phyloP scores from a whole-genome alignment of 2,888 invertebrate genomes.

The Microdon myrmicae region DNA sequence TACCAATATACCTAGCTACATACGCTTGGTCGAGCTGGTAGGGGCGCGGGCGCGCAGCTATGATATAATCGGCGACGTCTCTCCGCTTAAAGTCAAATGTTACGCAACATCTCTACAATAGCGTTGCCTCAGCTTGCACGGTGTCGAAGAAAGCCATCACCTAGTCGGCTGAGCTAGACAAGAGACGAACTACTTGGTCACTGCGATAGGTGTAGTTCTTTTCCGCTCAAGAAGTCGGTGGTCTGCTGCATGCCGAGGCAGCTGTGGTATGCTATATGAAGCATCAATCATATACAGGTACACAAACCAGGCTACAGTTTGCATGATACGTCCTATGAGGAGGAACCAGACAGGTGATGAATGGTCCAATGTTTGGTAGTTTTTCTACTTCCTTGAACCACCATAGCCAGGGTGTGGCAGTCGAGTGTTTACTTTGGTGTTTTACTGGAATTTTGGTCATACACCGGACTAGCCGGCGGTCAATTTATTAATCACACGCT shows the following conservation, averaged over 20 bases:
- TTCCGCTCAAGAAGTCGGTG: slow-evolving; percentile 31
- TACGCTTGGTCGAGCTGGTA: slow-evolving; percentile 10
- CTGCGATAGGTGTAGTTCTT: slow-evolving; percentile 40
- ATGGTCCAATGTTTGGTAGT: slow-evolving; percentile 36
- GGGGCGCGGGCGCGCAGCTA: slow-evolving; percentile 33
- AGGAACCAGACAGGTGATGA: slow-evolving; percentile 49
- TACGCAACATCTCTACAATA: slow-evolving; percentile 50
- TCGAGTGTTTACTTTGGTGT: slow-evolving; percentile 24
- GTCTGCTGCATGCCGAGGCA: slow-evolving; percentile 31
- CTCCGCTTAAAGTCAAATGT: slow-evolving; percentile 53
- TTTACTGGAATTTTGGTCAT: slow-evolving; percentile 18
- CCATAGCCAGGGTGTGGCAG: slow-evolving; percentile 42
- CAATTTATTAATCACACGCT: slow-evolving; percentile 50
- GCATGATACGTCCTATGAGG: slow-evolving; percentile 23
- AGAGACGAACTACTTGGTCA: slow-evolving; percentile 49
- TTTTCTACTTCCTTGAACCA: slow-evolving; percentile 26
- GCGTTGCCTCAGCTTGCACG: slow-evolving; percentile 31
- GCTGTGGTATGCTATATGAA: slow-evolving; percentile 22
- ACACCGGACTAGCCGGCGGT: slow-evolving; percentile 38
- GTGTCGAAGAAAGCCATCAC: slow-evolving; percentile 29
- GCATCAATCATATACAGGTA: slow-evolving; percentile 30
- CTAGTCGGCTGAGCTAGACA: slow-evolving; percentile 23
- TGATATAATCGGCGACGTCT: slow-evolving; percentile 53
- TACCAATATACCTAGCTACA: slow-evolving; percentile 39
- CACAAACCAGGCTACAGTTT: slow-evolving; percentile 1